Evolutionary conservation across 2,888 invertebrate species (phyloP), one percentile per base, ranked within the genome.

Genomic region (Heliconius ethilla): DNA sequence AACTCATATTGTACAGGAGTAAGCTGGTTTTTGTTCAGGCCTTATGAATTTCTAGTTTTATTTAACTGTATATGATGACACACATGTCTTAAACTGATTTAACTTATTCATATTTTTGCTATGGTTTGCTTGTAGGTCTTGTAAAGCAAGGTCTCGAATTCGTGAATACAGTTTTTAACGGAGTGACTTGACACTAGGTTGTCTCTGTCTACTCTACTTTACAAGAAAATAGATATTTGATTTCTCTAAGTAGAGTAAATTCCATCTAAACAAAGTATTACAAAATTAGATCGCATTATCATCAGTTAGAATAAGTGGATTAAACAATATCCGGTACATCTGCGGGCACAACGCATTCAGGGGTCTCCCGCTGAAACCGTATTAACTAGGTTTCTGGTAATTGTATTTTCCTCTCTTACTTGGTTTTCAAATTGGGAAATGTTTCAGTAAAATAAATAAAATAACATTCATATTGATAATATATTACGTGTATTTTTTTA

Each of bases 251-350:
- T 25, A 40, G 15, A 69, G 15, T 40, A 15, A 69, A 9, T 69
- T 45, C 45, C 18, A 67, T 18, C 13, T 37, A 51, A 22, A 55
- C 37, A 63, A 62, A 45, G 63, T 65, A 63, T 74, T 65, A 65
- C 27, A 18, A 82, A 83, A 83, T 82, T 79, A 82, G 80, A 78
- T 78, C 79, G 79, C 81, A 82, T 83, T 83, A 82, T 80, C 78
- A 82, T 82, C 83, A 86, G 87, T 89, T 88, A 86, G 85, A 87
- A 88, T 90, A 88, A 89, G 87, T 87, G 87, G 87, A 88, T 91
- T 89, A 91, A 87, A 89, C 88, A 87, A 89, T 89, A 86, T 88
- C 87, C 89, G 83, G 85, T 83, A 78, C 80, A 80, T 82, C 80
- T 75, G 79, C 74, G 82, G 80, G 77, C 55, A 45, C 69, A 70